Evolutionary conservation across 2,797 vertebrate species (phyloP), one percentile per base, ranked within the genome.

Genomic region (Enteromius argenteus): DNA sequence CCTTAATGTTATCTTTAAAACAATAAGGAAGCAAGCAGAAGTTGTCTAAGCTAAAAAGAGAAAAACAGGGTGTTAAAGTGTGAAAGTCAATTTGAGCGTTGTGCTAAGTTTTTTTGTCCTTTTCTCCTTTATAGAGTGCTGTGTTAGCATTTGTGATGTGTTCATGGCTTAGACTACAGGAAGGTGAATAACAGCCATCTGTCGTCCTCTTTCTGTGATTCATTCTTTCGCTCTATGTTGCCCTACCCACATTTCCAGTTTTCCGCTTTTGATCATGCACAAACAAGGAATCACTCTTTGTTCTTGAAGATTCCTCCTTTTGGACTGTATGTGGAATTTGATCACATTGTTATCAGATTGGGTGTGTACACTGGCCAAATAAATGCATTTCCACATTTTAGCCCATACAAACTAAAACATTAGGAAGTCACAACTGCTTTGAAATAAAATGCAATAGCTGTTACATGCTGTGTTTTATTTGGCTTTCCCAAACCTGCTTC

Each of bases 61-160:
- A n/a, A 32, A 27, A 62, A 73, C 9, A 32, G 69, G 15, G 56
- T 81, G 56, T 17, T 72, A 62, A 62, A 73, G 19, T 32, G 39
- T 74, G 39, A 73, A 81, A 73, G 69, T 73, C 69, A 62, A 37
- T 72, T 58, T 72, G 42, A 81, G 68, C 1, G 0, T 3, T 81
- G 11, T 72, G 53, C 42, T 27, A 69, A 56, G 17, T 3, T 46
- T 30, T 32, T 32, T 27, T 62, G 39, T 37, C 68, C 80, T 44
- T 51, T 74, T 74, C 80, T 64, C 42, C 80, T 64, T 32, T 32
- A 37, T n/a, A 51, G 69, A 81, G 27, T 64, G 80, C 71, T 74
- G 80, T 39, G 80, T 23, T 74, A 27, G 71, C 80, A 0, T 64
- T 73, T 51, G 46, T 37, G 42, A 51, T 74, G 51, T 35, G 39